These are phyloP conservation scores for Uromys caudimaculatus DNA, from an alignment of 2,797 vertebrate species.

Conservation along the genomic window DNA sequence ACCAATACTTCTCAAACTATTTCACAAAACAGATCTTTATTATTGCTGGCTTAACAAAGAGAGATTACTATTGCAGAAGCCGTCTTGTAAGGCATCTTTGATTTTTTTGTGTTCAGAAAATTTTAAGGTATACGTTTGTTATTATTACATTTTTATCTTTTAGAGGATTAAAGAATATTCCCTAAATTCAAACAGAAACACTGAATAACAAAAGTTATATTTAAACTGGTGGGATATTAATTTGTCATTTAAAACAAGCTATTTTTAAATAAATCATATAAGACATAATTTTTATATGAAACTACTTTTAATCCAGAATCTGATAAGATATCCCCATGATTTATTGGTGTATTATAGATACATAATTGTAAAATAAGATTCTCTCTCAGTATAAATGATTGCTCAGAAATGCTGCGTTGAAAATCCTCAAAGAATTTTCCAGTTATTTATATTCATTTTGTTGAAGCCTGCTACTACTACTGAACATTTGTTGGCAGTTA, in stretches of 20 bases:
- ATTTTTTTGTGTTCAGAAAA: neutral
- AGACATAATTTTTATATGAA: neutral
- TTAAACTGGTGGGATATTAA: neutral
- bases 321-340: neutral
- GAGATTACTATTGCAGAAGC: neutral
- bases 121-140: neutral
- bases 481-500: conserved; percentile 44
- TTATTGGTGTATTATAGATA: conserved; percentile 2
- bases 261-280: conserved; percentile 2
- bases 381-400: neutral
- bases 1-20: neutral
- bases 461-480: neutral
- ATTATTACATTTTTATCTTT: neutral
- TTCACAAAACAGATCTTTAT: neutral
- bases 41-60: neutral
- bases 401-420: neutral
- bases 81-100: neutral
- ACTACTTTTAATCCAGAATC: neutral
- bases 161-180: neutral
- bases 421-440: neutral
- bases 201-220: neutral
- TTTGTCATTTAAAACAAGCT: neutral
- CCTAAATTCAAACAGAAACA: neutral
- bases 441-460: neutral
- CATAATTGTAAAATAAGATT: neutral